Evolutionary conservation across 2,888 invertebrate species (phyloP).

Genomic region (Azorinus chamasolen): DNA sequence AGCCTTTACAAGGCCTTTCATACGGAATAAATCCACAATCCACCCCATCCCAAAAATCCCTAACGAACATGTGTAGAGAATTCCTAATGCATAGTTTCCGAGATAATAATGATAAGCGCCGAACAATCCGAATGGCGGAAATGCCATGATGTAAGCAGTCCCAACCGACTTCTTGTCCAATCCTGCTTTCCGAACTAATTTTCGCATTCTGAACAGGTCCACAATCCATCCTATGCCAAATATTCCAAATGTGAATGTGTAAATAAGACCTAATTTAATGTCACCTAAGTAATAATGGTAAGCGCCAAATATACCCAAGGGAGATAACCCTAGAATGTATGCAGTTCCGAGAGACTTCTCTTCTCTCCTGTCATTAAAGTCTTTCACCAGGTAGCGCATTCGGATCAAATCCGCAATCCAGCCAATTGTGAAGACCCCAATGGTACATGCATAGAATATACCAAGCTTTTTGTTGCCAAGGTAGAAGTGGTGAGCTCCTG

Average conservation of each 20-base stretch:
- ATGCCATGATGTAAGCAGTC: slow-evolving; percentile 57
- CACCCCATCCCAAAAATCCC: slow-evolving; percentile 62
- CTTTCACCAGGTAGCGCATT: slow-evolving; percentile 60
- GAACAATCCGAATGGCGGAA: slow-evolving; percentile 62
- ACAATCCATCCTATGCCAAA: slow-evolving; percentile 66
- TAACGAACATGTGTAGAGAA: slow-evolving; percentile 54
- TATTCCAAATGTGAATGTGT: slow-evolving; percentile 60
- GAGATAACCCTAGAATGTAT: slow-evolving; percentile 56
- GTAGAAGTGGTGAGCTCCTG: slow-evolving; percentile 67
- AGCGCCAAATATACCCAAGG: slow-evolving; percentile 60
- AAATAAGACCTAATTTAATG: slow-evolving; percentile 51
- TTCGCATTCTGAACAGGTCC: slow-evolving; percentile 57
- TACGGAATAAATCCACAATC: slow-evolving; percentile 58
- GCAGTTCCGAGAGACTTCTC: slow-evolving; percentile 57
- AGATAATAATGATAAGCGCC: slow-evolving; percentile 63
- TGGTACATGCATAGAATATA: slow-evolving; percentile 65
- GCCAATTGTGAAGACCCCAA: slow-evolving; percentile 66
- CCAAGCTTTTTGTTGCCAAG: slow-evolving; percentile 65
- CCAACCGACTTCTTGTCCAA: slow-evolving; percentile 57
- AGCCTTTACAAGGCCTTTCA: slow-evolving; percentile 58
- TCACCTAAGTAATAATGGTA: slow-evolving; percentile 64
- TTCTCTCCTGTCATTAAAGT: slow-evolving; percentile 43
- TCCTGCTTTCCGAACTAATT: slow-evolving; percentile 50
- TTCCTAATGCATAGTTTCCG: slow-evolving; percentile 57
- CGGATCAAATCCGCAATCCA: slow-evolving; percentile 68